Conservation (phyloP, 2,113 vertebrate species). For the Phycodurus eques region DNA sequence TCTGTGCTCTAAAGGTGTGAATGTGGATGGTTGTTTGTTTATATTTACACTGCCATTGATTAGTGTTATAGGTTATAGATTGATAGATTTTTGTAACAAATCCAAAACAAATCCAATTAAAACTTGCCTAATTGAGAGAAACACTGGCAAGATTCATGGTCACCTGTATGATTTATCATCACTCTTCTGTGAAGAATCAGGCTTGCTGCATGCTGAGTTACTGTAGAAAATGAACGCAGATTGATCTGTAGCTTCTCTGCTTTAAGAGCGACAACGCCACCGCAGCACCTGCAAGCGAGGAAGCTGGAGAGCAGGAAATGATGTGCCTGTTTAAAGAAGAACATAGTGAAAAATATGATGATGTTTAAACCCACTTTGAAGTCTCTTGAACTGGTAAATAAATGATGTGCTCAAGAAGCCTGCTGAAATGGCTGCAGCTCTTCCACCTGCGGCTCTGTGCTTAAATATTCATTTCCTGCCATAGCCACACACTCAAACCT, state of each 20-base stretch:
- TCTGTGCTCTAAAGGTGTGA: too few relatives aligned
- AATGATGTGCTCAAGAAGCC: conserved; percentile 64
- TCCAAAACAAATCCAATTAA: too few relatives aligned
- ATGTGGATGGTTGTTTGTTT: too few relatives aligned
- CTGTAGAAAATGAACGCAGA: not conserved
- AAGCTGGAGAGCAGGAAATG: conserved; percentile 42
- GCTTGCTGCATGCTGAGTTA: not conserved
- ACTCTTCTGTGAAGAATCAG: not conserved
- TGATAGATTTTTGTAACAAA: too few relatives aligned
- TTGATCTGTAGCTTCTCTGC: conserved; percentile 4
- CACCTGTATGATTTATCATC: not conserved
- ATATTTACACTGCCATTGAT: too few relatives aligned
- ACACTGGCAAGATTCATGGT: not conserved
- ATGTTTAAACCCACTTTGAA: conserved; percentile 73
- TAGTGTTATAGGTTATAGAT: too few relatives aligned
- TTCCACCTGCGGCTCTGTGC: conserved; percentile 63
- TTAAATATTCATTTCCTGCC: conserved; percentile 73
- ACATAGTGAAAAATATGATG: conserved; percentile 16
- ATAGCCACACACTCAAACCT: conserved; percentile 37
- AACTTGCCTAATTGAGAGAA: not conserved
- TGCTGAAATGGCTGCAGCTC: conserved; percentile 52
- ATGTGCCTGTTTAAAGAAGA: conserved; percentile 24
- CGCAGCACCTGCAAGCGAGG: conserved; percentile 33
- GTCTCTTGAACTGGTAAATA: conserved; percentile 66
- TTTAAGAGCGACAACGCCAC: not conserved